phyloP scores from a whole-genome alignment of 2,113 vertebrate genomes.

The Centropus unirufus region DNA sequence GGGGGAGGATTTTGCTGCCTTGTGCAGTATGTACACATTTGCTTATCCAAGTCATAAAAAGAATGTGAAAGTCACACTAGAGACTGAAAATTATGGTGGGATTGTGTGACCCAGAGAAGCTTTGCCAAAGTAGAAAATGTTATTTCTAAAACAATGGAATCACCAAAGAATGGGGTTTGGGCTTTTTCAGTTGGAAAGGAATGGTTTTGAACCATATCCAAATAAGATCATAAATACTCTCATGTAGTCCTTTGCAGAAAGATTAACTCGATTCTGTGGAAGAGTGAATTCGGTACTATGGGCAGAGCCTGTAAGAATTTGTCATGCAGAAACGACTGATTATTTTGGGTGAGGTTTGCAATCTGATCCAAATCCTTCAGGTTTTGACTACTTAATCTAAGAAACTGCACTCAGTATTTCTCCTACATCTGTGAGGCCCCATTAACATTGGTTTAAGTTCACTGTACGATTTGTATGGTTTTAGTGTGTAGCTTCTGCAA shows the following conservation, averaged over 20 bases:
- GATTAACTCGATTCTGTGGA: not conserved
- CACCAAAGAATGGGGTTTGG: not conserved
- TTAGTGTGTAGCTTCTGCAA: not conserved
- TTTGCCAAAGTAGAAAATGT: not conserved
- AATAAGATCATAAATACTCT: not conserved
- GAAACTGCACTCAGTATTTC: not conserved
- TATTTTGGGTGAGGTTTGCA: not conserved
- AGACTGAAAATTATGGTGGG: not conserved
- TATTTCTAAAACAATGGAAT: not conserved
- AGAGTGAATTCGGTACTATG: not conserved
- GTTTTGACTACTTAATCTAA: rapidly evolving
- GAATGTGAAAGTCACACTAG: not conserved
- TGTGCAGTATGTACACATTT: not conserved
- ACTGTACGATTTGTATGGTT: not conserved
- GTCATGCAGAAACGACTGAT: not conserved
- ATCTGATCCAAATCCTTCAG: not conserved
- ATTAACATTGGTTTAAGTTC: not conserved
- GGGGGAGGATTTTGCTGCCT: not conserved
- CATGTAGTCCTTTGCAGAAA: not conserved
- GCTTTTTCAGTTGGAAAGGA: not conserved
- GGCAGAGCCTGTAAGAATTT: not conserved
- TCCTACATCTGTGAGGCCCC: not conserved
- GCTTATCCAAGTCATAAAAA: not conserved
- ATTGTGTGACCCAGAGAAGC: not conserved
- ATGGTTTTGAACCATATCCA: not conserved